Percentiles rank a stretch among this genome's conserved stretches.
These are phyloP conservation scores for Steromphala cineraria DNA, from an alignment of 2,888 invertebrate genomes.

Conservation along the genomic window DNA sequence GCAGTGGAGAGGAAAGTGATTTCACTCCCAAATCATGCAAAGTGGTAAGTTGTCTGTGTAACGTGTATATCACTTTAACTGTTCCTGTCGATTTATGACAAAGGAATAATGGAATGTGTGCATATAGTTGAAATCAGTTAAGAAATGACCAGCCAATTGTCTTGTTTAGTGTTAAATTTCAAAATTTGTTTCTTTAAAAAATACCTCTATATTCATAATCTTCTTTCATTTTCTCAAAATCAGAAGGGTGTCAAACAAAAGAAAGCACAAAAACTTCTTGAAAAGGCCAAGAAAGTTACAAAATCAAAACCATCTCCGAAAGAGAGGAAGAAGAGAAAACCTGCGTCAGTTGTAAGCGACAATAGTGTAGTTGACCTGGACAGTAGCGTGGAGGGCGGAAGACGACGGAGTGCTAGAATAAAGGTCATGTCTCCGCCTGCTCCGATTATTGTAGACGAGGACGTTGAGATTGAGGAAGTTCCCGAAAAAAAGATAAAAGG, in stretches of 20 bases:
- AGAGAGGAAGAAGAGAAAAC: not conserved
- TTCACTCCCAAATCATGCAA: slow-evolving; percentile 43
- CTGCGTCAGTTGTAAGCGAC: not conserved
- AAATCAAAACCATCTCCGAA: slow-evolving; percentile 29
- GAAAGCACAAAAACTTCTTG: slow-evolving; percentile 47
- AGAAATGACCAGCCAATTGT: no score
- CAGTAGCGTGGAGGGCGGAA: not conserved
- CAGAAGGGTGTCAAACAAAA: slow-evolving; percentile 31
- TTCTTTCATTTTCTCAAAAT: not conserved
- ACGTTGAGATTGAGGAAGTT: slow-evolving; percentile 19
- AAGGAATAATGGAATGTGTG: no score
- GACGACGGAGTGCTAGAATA: slow-evolving; percentile 21
- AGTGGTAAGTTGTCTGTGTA: not conserved
- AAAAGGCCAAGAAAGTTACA: slow-evolving; percentile 29
- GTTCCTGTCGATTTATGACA: no score
- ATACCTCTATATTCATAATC: not conserved
- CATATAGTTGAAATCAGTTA: no score
- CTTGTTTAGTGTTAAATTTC: not conserved
- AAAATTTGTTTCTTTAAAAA: not conserved
- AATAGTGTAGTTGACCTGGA: not conserved
- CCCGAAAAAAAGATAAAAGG: not conserved
- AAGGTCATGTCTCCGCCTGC: slow-evolving; percentile 25
- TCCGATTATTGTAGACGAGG: slow-evolving; percentile 30
- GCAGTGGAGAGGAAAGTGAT: slow-evolving; percentile 46
- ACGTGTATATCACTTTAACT: no score